Evolutionary conservation across 2,888 invertebrate genomes (phyloP), one percentile per base, ranked within the genome.

Genomic region (Pterobdella sp.): DNA sequence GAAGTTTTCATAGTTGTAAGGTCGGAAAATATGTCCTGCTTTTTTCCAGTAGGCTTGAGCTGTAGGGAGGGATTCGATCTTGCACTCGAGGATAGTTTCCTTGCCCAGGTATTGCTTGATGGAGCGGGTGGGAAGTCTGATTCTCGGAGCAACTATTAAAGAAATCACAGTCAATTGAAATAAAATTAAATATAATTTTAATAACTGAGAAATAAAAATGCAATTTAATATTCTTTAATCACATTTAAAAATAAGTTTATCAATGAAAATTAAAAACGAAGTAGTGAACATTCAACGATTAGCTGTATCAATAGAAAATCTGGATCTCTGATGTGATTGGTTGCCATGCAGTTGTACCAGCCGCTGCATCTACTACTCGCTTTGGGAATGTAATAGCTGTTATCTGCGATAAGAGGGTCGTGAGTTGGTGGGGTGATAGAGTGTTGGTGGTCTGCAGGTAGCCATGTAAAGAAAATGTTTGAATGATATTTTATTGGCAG

Each of bases 1-100:
- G n/a, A n/a, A n/a, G n/a, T n/a, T n/a, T n/a, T n/a, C n/a, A n/a
- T n/a, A n/a, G n/a, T n/a, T n/a, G n/a, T n/a, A 7, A 22, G n/a
- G 14, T 22, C 60, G 4, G n/a, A 56, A 56, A 22, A 18, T 3
- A 22, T 26, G 4, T 26, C 60, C 60, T 3, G 26, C 4, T 26
- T 26, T 56, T 22, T 22, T n/a, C 60, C 60, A 56, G 3, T 14
- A 26, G 10, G 10, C 60, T 3, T n/a, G 60, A 26, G 60, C 1
- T 10, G 36, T 42, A 14, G 70, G 70, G 14, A 31, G 32, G 3
- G 70, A 26, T 26, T 70, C 1, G 56, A 70, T 60, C 14, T 32
- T 26, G 26, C 70, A 70, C 31, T 70, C 70, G 34, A 70, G 32
- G n/a, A 70, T 70, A 22, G 49, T 49, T 35, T 70, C 70, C 49